phyloP scores from a whole-genome alignment of 2,113 vertebrate genomes.

The Trogon melanurus region DNA sequence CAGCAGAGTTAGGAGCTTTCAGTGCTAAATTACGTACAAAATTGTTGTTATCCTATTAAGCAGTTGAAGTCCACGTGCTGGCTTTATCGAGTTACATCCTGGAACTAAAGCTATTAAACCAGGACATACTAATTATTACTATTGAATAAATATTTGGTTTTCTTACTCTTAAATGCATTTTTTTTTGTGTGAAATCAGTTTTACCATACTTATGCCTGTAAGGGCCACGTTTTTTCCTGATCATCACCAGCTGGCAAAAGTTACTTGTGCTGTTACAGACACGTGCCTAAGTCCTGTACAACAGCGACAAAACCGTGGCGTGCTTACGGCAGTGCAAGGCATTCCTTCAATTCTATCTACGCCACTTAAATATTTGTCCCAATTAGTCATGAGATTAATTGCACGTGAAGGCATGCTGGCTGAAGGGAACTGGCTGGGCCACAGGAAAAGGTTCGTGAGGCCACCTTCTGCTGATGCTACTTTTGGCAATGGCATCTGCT shows the following conservation, averaged over 20 bases:
- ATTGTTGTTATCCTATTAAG: background rate
- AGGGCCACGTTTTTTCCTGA: background rate
- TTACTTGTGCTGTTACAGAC: background rate
- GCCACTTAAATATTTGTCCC: background rate
- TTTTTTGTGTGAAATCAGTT: background rate
- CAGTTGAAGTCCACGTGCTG: background rate
- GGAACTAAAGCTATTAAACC: background rate
- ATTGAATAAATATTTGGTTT: background rate
- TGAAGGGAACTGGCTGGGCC: background rate
- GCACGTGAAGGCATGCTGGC: accelerated
- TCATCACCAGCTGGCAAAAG: background rate
- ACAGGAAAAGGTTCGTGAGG: accelerated
- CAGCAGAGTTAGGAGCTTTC: background rate
- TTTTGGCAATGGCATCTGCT: background rate
- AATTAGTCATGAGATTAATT: background rate
- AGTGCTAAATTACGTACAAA: constrained; percentile 1
- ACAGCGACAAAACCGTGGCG: background rate
- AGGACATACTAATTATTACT: background rate
- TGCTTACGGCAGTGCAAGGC: background rate
- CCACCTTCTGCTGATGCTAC: accelerated
- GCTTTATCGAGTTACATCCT: background rate
- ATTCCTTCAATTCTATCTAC: background rate
- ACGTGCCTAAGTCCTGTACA: background rate
- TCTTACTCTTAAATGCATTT: background rate
- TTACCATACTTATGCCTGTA: background rate